Percentiles rank a stretch among this genome's conserved stretches.
Conservation (phyloP, 2,797 vertebrate species). For the Poeciliopsis infans region DNA sequence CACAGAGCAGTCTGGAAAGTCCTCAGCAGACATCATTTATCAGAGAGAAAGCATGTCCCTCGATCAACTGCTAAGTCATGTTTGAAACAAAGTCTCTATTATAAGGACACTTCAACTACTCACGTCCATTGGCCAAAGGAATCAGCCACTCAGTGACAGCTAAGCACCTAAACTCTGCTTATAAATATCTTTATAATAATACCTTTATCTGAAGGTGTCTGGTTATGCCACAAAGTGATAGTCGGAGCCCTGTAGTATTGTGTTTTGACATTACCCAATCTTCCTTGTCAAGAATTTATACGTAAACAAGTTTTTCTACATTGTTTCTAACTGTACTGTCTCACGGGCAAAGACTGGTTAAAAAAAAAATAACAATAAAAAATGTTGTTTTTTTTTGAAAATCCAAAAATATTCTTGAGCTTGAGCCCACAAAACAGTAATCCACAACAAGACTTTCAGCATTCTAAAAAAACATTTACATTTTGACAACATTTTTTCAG, state of each 20-base stretch:
- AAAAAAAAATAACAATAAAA: too few species aligned
- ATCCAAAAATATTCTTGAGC: too few species aligned
- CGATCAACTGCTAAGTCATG: background rate
- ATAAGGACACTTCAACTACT: background rate
- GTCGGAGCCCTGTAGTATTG: background rate
- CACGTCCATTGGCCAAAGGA: background rate
- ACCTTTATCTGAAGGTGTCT: background rate
- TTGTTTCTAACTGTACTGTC: too few species aligned
- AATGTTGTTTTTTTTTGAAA: too few species aligned
- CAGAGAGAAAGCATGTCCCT: background rate
- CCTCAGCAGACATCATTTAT: conserved; percentile 4
- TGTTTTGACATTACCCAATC: background rate
- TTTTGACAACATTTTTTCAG: background rate
- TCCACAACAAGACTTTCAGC: background rate
- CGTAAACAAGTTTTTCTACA: background rate
- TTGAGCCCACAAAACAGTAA: background rate
- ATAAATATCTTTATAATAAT: background rate
- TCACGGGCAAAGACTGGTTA: too few species aligned
- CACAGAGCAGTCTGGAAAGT: conserved; percentile 1
- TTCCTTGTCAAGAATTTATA: background rate
- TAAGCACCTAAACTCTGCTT: background rate
- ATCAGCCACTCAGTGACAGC: background rate
- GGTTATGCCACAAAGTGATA: background rate
- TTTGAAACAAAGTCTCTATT: background rate
- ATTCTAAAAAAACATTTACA: background rate